phyloP scores from a whole-genome alignment of 2,113 vertebrate genomes.

The Atherinomorus stipes region DNA sequence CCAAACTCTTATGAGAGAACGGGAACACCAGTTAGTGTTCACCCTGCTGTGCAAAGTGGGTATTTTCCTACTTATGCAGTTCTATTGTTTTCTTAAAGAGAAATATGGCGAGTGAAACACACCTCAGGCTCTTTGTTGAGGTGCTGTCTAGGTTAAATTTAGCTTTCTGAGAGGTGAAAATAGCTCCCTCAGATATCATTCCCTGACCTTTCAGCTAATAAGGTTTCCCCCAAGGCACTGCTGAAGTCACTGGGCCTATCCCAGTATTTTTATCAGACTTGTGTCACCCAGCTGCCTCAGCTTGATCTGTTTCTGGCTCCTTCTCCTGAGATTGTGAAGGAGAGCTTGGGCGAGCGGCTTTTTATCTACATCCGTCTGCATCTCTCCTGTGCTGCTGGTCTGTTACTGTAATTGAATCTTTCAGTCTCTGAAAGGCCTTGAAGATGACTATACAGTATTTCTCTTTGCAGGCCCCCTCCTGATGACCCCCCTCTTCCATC shows the following conservation, averaged over 20 bases:
- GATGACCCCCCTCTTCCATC: slow-evolving; percentile 43
- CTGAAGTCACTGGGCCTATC: slow-evolving; percentile 9
- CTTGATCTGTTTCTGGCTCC: slow-evolving; percentile 12
- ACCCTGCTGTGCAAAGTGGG: neutral
- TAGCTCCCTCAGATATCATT: slow-evolving; percentile 44
- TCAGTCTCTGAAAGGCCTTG: slow-evolving; percentile 36
- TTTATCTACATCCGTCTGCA: slow-evolving; percentile 41
- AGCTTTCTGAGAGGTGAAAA: slow-evolving; percentile 34
- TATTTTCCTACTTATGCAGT: neutral
- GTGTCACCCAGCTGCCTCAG: slow-evolving; percentile 13
- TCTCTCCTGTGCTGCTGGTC: slow-evolving; percentile 51
- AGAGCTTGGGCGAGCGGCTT: neutral
- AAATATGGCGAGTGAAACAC: neutral
- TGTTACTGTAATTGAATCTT: slow-evolving; percentile 67
- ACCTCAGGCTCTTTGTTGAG: neutral
- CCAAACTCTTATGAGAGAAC: too few relatives aligned
- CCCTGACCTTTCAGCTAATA: slow-evolving; percentile 45
- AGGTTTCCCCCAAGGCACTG: slow-evolving; percentile 19
- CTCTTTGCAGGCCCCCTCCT: slow-evolving; percentile 26
- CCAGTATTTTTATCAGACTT: slow-evolving; percentile 15
- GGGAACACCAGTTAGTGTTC: neutral
- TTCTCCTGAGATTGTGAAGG: slow-evolving; percentile 9
- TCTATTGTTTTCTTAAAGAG: neutral
- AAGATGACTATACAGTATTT: slow-evolving; percentile 35
- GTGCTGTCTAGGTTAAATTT: slow-evolving; percentile 32